These are phyloP conservation scores for Knipowitschia caucasica DNA, from an alignment of 2,797 vertebrate species.

Conservation along the genomic window DNA sequence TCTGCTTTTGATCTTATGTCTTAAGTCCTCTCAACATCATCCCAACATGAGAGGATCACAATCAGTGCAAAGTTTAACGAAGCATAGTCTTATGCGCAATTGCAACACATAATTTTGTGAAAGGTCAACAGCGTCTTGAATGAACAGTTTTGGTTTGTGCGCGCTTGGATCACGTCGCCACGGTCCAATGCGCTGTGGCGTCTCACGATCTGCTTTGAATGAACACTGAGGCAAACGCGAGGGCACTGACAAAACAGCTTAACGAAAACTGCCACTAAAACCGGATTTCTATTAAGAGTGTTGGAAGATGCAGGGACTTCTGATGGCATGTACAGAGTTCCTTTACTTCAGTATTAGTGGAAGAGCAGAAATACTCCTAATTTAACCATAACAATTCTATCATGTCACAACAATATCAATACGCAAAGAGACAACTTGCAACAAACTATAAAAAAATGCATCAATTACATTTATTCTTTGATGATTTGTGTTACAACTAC, in stretches of 20 bases:
- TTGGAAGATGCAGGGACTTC: no score
- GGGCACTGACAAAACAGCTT: constrained; percentile 27
- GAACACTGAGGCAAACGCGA: constrained; percentile 64
- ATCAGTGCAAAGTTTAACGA: constrained; percentile 58
- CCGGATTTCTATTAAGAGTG: neutral
- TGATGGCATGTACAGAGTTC: no score
- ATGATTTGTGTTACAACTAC: no score
- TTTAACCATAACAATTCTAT: no score
- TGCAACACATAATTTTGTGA: constrained; percentile 49
- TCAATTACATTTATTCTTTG: no score
- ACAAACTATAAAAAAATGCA: no score
- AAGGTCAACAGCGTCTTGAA: constrained; percentile 47
- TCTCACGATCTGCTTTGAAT: constrained; percentile 57
- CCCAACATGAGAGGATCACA: constrained; percentile 32
- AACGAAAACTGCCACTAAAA: constrained; percentile 15
- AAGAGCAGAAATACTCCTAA: no score
- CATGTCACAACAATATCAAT: no score
- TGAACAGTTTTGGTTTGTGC: constrained; percentile 34
- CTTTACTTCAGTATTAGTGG: no score
- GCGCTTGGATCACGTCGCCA: constrained; percentile 63
- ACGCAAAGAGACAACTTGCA: no score
- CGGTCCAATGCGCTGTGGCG: constrained; percentile 65
- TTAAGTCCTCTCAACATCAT: constrained; percentile 45
- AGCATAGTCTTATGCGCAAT: constrained; percentile 61
- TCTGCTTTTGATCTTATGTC: constrained; percentile 53